Evolutionary conservation across 2,888 invertebrate species (phyloP), one percentile per base, ranked within the genome.

Genomic region (Hypomecis punctinalis): DNA sequence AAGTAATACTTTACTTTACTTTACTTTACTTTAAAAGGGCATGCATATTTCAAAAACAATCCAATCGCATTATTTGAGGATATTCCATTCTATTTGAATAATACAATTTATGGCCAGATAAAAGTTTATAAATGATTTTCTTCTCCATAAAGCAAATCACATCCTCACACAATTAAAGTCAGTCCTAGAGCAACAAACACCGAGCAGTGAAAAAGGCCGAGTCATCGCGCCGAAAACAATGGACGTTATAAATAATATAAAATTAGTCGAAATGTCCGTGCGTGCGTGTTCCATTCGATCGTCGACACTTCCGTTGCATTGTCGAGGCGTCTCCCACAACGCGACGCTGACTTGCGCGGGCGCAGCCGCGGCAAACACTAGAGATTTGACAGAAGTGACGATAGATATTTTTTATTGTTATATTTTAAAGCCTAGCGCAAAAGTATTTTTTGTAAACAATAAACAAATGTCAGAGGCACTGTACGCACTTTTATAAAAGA

Each of bases 301-400:
- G 87, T 86, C 88, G 88, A 87, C 91, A 90, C 87, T 90, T 91
- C 91, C 91, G 89, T 91, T 86, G 89, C 85, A 87, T 90, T 91
- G 91, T 90, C 77, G 84, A 82, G 76, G 79, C 78, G 85, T 85
- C 87, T 85, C 86, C 81, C 82, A 80, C 82, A 75, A 76, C 80
- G 79, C 73, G 69, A 63, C 70, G 76, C 76, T 78, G 76, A 79
- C 81, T 80, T 84, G 85, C 88, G 84, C 83, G 65, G 73, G 85
- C 84, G 85, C 82, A 82, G 61, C 9, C 52, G 33, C 37, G 43
- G 9, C 84, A 83, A 63, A 76, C 78, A 83, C 64, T 72, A 80
- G 63, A 36, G 36, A 53, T 47, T 23, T 8, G 23, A 39, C 69
- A 81, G 78, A 77, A 36, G 58, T 53, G 73, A 67, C 70, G 71